Base-by-base conservation (phyloP, 2,113 vertebrate species). In the Cinclus cinclus region DNA sequence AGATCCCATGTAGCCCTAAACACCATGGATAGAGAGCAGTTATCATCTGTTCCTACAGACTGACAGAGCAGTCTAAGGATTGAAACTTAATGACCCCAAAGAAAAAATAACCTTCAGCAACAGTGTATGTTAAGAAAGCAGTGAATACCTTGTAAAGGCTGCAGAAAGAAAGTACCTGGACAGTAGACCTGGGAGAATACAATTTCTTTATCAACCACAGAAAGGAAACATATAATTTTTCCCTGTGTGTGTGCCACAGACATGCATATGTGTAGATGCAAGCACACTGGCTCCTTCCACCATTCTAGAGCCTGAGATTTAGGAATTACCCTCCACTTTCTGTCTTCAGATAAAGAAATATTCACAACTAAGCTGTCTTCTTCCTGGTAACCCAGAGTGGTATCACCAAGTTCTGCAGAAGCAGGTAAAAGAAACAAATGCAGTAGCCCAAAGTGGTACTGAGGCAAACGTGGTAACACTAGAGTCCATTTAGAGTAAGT, bases 1-100 rank as follows among this genome's bases (percentile, higher is more conserved):
- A 65, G 98, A 97, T 86, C 97, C 98, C 87, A 98, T 9, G 1
- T 97, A 98, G 31, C 95, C 94, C 98, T 98, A 68, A 78, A 89
- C 23, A 60, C 30, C 78, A 83, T 2, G 18, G 83, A 65, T 4
- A 94, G 13, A 79, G 2, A 84, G 53, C 44, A 93, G 59, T 42
- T 83, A 87, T 0, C 20, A 83, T 30, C 55, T 84, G 55, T 44
- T 81, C 55, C 64, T 37, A 50, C 41, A 79, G n/a, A 9, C 17
- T 85, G 35, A 5, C 52, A 69, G 11, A 75, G 46, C 42, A 80
- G 13, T 37, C 18, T 50, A 53, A 64, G 28, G 31, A 56, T 65
- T 87, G 76, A 74, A 86, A 83, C n/a, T 30, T 13, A 62, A 55
- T 19, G 28, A 87, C 14, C 33, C 62, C 35, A 75, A 49, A 58